phyloP scores from a whole-genome alignment of 2,888 invertebrate genomes.

The Diachrysia chrysitis region DNA sequence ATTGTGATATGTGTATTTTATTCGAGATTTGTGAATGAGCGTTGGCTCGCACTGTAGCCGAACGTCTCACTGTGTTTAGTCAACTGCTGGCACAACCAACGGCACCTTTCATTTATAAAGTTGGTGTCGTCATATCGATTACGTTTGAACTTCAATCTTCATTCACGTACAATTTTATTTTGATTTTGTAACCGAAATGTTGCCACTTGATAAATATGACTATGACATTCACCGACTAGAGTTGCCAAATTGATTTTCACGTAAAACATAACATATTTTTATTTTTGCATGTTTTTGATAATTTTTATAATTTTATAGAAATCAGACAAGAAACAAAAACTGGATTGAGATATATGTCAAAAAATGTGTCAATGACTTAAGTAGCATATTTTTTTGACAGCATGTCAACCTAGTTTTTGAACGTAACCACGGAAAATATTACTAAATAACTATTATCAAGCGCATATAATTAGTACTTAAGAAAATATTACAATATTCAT shows the following conservation, averaged over 20 bases:
- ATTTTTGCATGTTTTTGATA: neutral
- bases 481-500: too few relatives aligned
- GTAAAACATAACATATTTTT: neutral
- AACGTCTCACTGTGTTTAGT: slow-evolving; percentile 78
- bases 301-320: neutral
- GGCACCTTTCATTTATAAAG: slow-evolving; percentile 87
- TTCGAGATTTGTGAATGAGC: slow-evolving; percentile 70
- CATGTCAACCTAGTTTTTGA: neutral
- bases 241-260: slow-evolving; percentile 24
- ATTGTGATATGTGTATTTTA: slow-evolving; percentile 58
- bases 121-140: slow-evolving; percentile 87
- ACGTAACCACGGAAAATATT: too few relatives aligned
- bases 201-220: slow-evolving; percentile 62
- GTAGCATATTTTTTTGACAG: neutral
- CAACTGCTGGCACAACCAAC: slow-evolving; percentile 78
- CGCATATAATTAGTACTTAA: too few relatives aligned
- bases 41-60: slow-evolving; percentile 89
- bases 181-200: slow-evolving; percentile 67
- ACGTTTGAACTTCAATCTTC: slow-evolving; percentile 68
- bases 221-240: slow-evolving; percentile 26
- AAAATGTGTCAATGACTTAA: too few relatives aligned
- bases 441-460: too few relatives aligned
- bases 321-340: neutral
- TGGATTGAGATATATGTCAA: too few relatives aligned
- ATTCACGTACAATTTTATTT: slow-evolving; percentile 76